A percentile compares a stretch with the other conserved stretches of the same genome.
phyloP scores from a whole-genome alignment of 2,888 invertebrate genomes.

The Leistus spinibarbis region DNA sequence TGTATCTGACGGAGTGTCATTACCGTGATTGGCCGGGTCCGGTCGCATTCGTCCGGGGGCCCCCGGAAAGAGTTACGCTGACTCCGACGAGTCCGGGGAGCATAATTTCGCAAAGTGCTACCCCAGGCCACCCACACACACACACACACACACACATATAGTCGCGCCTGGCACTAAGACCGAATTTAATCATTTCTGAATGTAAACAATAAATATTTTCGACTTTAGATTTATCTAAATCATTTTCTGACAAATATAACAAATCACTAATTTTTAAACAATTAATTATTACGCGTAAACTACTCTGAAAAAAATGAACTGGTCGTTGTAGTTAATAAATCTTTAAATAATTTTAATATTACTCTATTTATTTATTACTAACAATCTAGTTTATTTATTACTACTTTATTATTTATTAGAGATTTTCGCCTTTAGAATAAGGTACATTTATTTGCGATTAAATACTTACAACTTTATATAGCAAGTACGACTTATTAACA shows the following conservation, averaged over 20 bases:
- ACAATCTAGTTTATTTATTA: too few species aligned
- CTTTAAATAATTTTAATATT: too few species aligned
- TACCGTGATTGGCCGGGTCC: constrained; percentile 44
- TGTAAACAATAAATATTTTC: neutral
- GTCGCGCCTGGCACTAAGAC: neutral
- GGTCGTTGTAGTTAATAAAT: too few species aligned
- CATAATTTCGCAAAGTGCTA: constrained; percentile 47
- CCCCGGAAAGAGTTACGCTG: constrained; percentile 41
- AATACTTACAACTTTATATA: too few species aligned
- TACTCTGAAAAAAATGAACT: too few species aligned
- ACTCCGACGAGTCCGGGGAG: constrained; percentile 43
- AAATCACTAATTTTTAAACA: too few species aligned
- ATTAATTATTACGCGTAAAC: too few species aligned
- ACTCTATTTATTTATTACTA: too few species aligned
- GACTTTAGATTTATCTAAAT: neutral
- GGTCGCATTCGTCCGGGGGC: constrained; percentile 43
- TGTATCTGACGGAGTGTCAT: constrained; percentile 44
- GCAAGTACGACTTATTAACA: too few species aligned
- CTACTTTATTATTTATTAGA: too few species aligned
- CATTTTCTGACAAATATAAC: neutral
- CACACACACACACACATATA: neutral
- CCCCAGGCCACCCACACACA: neutral
- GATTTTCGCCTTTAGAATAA: too few species aligned
- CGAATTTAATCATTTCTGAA: neutral
- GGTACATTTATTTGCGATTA: too few species aligned